These are phyloP conservation scores for Lydus trimaculatus DNA, from an alignment of 2,888 invertebrate genomes.

Conservation along the genomic window DNA sequence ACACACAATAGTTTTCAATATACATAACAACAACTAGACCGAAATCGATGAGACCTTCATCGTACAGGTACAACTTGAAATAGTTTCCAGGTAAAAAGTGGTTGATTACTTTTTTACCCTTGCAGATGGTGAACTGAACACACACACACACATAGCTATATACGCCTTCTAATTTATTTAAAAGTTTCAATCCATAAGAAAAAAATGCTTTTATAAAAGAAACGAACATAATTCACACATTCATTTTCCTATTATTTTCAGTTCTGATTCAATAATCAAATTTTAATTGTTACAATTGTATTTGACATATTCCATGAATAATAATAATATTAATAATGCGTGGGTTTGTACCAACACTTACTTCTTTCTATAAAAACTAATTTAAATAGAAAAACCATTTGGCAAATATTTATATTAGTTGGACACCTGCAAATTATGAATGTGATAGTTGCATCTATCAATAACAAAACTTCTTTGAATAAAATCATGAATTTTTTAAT, in stretches of 20 bases:
- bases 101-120: slow-evolving; percentile 18
- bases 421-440: neutral
- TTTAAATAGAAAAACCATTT: slow-evolving; percentile 6
- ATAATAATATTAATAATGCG: neutral
- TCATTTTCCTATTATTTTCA: neutral
- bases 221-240: neutral
- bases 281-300: neutral
- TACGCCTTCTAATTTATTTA: slow-evolving; percentile 12
- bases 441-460: neutral
- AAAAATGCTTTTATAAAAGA: slow-evolving; percentile 8
- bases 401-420: neutral
- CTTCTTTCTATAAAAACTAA: neutral
- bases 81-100: slow-evolving; percentile 19
- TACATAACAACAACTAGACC: neutral
- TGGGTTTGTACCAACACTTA: neutral
- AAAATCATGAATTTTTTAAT: too few species aligned
- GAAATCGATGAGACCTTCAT: slow-evolving; percentile 6
- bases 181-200: neutral
- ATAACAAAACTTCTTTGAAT: too few species aligned
- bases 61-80: slow-evolving; percentile 9
- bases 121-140: slow-evolving; percentile 11
- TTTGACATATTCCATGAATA: neutral
- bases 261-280: neutral
- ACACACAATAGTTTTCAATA: neutral
- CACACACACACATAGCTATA: neutral